Percentiles rank a stretch among this genome's conserved stretches.
Evolutionary conservation across 2,113 vertebrate species (phyloP).

Genomic region (Acrocephalus arundinaceus): DNA sequence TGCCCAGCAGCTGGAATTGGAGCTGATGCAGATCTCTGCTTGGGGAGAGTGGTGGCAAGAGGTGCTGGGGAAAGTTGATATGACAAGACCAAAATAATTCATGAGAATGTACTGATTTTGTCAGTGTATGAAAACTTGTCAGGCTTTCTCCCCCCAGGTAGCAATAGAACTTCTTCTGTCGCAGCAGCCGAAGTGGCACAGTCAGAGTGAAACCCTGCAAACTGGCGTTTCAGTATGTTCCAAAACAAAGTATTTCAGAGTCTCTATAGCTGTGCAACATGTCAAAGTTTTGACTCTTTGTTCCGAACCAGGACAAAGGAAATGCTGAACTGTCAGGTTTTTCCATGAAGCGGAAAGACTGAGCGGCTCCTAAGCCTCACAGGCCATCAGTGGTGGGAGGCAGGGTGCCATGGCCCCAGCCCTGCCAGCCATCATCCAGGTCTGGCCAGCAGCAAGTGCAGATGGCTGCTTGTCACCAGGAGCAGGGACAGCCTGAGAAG

Average conservation of each 20-base stretch:
- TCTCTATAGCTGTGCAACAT: background rate
- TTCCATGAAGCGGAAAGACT: background rate
- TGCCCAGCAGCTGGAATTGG: background rate
- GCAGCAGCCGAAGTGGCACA: background rate
- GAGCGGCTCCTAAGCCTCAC: accelerated
- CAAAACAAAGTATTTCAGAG: background rate
- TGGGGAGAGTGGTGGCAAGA: background rate
- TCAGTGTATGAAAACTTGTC: background rate
- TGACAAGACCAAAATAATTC: background rate
- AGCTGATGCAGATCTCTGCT: background rate
- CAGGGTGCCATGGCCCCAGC: accelerated
- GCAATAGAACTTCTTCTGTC: background rate
- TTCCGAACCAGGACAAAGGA: background rate
- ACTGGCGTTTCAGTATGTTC: background rate
- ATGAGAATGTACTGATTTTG: background rate
- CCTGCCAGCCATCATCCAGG: accelerated
- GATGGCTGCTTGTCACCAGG: background rate
- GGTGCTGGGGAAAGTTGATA: background rate
- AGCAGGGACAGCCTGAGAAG: accelerated
- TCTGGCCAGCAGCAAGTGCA: background rate
- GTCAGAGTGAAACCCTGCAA: slow-evolving; percentile 11
- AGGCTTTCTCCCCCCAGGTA: background rate
- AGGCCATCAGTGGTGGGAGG: background rate
- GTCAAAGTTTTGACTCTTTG: background rate
- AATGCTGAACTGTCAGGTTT: background rate